Base-by-base conservation (phyloP, 2,797 vertebrate genomes). In the Sitta carolinensis region DNA sequence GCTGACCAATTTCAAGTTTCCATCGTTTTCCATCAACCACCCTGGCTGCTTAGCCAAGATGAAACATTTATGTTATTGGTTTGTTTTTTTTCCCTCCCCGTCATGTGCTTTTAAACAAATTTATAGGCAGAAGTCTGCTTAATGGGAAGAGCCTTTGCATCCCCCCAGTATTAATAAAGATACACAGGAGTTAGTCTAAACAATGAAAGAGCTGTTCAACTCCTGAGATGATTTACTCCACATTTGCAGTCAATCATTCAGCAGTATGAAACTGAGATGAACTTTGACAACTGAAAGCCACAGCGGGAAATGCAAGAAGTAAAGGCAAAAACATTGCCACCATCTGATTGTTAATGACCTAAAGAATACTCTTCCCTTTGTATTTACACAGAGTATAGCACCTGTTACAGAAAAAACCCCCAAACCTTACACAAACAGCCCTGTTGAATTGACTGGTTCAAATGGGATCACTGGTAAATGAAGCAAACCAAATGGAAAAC, bases 351-450 rank as follows among this genome's bases (percentile, higher is more conserved):
- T 92, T 88, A 95, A 93, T 84, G 84, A 93, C 87, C 82, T 86
- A 97, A 92, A 92, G 66, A 86, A 85, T 68, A 67, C 75, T 94
- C 52, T 93, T 97, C 87, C 95, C 86, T 97, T 97, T 92, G 82
- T 96, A 97, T 97, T 97, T 98, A 98, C 94, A 98, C 36, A 63
- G 81, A 96, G 38, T 77, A 92, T 96, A 98, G 98, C 97, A 98
- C 98, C 97, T 96, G 87, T 97, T 96, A 96, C 93, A 96, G 96
- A 62, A 95, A 93, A 82, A 4, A 40, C 3, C 1, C 64, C 75
- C 83, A 97, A 96, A 95, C 43, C 93, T 93, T 75, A 94, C 54
- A 96, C 74, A 92, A 96, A 94, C 81, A 88, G 95, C 63, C 80
- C 92, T 95, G 91, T 87, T 67, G 96, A 96, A 95, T 1, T 64